Conservation (phyloP, 92 coral and sea anemone species). For the Pocillopora meandrina region DNA sequence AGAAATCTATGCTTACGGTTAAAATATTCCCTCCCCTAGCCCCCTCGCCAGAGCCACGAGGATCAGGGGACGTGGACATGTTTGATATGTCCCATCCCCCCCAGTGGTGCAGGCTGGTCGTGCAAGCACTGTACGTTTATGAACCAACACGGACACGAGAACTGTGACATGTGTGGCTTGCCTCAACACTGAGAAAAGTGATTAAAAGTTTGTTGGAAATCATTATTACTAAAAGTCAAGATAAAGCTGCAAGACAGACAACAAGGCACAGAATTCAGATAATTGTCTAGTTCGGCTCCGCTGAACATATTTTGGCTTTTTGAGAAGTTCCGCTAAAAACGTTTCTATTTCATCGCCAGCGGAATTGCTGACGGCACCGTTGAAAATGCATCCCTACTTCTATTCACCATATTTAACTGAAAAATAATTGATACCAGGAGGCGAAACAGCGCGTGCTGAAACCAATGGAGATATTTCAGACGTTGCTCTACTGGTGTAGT, state of each 20-base stretch:
- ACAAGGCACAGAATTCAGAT: not conserved
- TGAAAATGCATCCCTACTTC: too few species aligned
- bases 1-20: not conserved
- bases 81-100: conserved; percentile 57
- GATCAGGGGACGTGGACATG: conserved; percentile 78
- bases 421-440: too few species aligned
- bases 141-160: conserved; percentile 72
- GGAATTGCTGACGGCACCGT: too few species aligned
- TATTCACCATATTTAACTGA: too few species aligned
- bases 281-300: not conserved
- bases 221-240: not conserved
- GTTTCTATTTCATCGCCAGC: too few species aligned
- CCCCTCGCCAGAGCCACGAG: conserved; percentile 60
- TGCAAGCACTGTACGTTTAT: conserved; percentile 97
- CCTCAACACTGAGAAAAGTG: conserved; percentile 48
- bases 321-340: too few species aligned
- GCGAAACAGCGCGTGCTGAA: too few species aligned
- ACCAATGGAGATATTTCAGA: too few species aligned
- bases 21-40: conserved; percentile 16
- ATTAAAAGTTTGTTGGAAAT: not conserved
- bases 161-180: conserved; percentile 95
- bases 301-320: not conserved
- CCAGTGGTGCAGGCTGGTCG: conserved; percentile 81
- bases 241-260: not conserved
- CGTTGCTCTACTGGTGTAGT: too few species aligned